Conservation (phyloP, 2,888 invertebrate genomes). For the Ommatoiulus sabulosus region DNA sequence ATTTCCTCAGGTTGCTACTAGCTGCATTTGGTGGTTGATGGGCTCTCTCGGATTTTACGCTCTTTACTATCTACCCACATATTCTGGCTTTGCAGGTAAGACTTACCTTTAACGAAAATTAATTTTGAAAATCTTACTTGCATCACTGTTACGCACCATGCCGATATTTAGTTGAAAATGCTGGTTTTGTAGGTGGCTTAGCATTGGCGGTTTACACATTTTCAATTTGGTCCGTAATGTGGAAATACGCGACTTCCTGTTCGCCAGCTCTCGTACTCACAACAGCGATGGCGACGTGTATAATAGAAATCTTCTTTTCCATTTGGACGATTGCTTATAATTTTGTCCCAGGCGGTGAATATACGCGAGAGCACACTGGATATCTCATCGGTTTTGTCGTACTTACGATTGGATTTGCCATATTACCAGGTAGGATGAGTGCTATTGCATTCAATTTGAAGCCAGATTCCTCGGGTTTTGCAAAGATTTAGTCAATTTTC, state of each 20-base stretch:
- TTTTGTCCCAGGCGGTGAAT: slow-evolving; percentile 68
- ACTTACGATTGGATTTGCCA: slow-evolving; percentile 63
- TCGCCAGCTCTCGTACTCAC: slow-evolving; percentile 64
- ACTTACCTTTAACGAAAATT: no score
- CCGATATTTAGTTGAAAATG: no score
- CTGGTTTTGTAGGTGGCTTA: slow-evolving; percentile 64
- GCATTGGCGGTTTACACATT: slow-evolving; percentile 65
- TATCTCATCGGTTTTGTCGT: slow-evolving; percentile 65
- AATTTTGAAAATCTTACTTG: background rate
- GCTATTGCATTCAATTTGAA: slow-evolving; percentile 48
- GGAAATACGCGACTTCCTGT: slow-evolving; percentile 64
- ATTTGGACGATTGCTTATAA: slow-evolving; percentile 69
- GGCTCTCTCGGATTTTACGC: slow-evolving; percentile 62
- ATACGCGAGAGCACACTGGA: slow-evolving; percentile 67
- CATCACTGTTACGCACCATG: no score
- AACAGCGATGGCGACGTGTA: slow-evolving; percentile 64
- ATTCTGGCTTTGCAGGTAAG: slow-evolving; percentile 65
- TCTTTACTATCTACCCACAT: slow-evolving; percentile 65
- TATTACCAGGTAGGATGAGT: slow-evolving; percentile 62
- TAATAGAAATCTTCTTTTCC: slow-evolving; percentile 66
- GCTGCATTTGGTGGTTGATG: slow-evolving; percentile 63
- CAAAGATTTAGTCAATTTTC: no score
- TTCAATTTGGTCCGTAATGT: slow-evolving; percentile 66
- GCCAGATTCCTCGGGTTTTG: no score
- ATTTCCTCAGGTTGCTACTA: background rate